A percentile compares a stretch with the other conserved stretches of the same genome.
Evolutionary conservation across 23 tunicate genomes (phyloP).

Genomic region (Halocynthia roretzi): DNA sequence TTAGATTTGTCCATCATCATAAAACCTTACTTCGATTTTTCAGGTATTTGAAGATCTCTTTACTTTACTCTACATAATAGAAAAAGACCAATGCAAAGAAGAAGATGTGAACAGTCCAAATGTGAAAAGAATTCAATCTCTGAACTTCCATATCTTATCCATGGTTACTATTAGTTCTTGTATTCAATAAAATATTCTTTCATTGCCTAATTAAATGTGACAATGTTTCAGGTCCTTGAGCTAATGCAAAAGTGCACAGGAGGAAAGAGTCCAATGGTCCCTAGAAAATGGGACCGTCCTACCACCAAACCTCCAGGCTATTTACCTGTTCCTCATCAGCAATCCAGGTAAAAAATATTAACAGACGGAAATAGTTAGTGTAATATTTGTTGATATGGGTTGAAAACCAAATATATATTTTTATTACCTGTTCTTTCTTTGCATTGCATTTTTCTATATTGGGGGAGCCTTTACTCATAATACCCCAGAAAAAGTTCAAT

Average conservation of each 20-base stretch:
- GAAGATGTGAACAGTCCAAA: background rate
- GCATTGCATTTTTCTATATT: no score
- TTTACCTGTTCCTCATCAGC: background rate
- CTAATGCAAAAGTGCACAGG: conserved; percentile 47
- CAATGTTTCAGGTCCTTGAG: conserved; percentile 42
- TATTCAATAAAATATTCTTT: background rate
- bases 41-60: conserved; percentile 85
- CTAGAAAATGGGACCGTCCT: background rate
- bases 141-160: conserved; percentile 3
- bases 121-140: background rate
- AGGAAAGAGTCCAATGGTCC: conserved; percentile 31
- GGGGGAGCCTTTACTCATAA: no score
- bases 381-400: no score
- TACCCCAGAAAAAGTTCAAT: no score
- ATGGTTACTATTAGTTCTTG: conserved; percentile 4
- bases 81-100: conserved; percentile 10
- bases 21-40: background rate
- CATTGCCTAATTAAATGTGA: background rate
- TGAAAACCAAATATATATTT: no score
- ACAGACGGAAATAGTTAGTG: no score
- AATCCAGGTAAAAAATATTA: background rate
- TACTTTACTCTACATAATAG: conserved; percentile 33
- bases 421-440: no score
- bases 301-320: background rate
- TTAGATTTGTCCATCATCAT: background rate